Percentiles rank a stretch among this genome's conserved stretches.
phyloP scores from a whole-genome alignment of 2,113 vertebrate species.

The Phyllostomus discolor region DNA sequence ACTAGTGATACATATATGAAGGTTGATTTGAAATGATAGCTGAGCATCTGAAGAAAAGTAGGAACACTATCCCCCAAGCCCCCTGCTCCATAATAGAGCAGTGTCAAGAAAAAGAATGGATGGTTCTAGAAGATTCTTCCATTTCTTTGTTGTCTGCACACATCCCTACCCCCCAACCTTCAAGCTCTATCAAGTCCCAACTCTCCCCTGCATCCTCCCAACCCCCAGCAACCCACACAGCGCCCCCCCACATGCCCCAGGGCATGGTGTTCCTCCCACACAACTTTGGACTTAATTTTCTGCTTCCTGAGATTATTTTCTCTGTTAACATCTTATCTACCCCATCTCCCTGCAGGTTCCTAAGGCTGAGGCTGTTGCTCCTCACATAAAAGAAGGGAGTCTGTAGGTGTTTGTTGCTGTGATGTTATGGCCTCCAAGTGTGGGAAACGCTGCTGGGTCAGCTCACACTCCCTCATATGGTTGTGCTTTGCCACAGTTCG shows the following conservation, averaged over 20 bases:
- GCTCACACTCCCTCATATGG: background rate
- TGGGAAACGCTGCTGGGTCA: background rate
- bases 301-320: background rate
- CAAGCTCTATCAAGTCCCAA: background rate
- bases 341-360: background rate
- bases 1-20: background rate
- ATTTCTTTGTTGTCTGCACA: background rate
- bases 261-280: background rate
- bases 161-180: background rate
- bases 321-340: background rate
- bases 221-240: background rate
- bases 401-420: background rate
- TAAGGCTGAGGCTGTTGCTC: background rate
- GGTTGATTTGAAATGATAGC: background rate
- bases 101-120: background rate
- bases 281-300: background rate
- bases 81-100: background rate
- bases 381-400: background rate
- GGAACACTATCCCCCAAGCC: background rate
- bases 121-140: background rate
- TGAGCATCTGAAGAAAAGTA: background rate
- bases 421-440: background rate
- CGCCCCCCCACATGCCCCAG: background rate
- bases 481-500: background rate
- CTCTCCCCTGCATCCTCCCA: background rate